Base-by-base conservation (phyloP, 2,888 invertebrate species). In the Lasioglossum marginatum region DNA sequence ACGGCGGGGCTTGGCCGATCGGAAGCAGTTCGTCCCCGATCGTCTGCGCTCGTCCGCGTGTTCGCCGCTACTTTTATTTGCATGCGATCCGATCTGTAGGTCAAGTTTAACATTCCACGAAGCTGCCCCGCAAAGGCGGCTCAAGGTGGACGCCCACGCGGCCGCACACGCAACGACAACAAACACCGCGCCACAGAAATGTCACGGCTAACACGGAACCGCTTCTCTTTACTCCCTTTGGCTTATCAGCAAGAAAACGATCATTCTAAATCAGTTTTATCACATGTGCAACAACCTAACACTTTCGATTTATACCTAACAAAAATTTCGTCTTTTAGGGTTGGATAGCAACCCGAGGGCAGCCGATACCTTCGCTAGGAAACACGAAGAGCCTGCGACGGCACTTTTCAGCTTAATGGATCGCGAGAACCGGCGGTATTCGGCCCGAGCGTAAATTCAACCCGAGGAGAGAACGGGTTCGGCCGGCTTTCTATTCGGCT, bases 71-170 rank as follows among this genome's bases (percentile, higher is more conserved):
- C 87, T 83, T 71, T 87, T 77, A 88, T 87, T 89, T 87, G 84
- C 79, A 86, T 85, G 88, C 88, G 86, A 87, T 87, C 70, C 83
- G 86, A 88, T 90, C 90, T 90, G 85, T 92, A 88, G 92, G 92
- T 92, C 92, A 92, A 92, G 92, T 92, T 92, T 91, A 90, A 87
- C 87, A 88, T 86, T 88, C 87, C 82, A 40, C 77, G 68, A 86
- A 43, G 82, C 70, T 73, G 80, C 60, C 85, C 84, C 76, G 82
- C 52, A 83, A 80, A 78, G 83, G 77, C 73, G 37, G 81, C 83
- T 82, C 78, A 74, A 83, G 83, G 80, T 77, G 76, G 79, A 73
- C 81, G 80, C 90, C 90, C 77, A 90, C 89, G 87, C 81, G 43
- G 23, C 37, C 34, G 66, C 66, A 66, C 66, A 23, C 60, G 74